A percentile compares a stretch with the other conserved stretches of the same genome.
phyloP scores from a whole-genome alignment of 1,140 invertebrate species.

The Drosophila sechellia region DNA sequence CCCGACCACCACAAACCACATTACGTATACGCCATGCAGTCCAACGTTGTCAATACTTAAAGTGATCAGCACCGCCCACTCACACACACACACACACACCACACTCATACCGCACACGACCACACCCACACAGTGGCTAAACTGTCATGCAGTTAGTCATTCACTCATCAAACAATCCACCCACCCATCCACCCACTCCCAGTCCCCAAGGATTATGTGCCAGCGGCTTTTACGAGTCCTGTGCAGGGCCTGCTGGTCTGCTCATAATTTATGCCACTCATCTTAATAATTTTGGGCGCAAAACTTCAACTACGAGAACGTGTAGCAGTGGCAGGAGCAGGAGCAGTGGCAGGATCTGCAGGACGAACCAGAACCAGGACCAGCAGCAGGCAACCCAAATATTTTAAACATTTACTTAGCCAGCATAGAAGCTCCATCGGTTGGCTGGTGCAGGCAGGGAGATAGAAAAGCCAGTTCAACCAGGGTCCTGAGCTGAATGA shows the following conservation, averaged over 20 bases:
- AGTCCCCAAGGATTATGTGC: slow-evolving; percentile 71
- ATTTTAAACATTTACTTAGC: slow-evolving; percentile 81
- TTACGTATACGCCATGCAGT: slow-evolving; percentile 59
- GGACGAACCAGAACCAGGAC: slow-evolving; percentile 34
- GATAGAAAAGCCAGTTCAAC: slow-evolving; percentile 21
- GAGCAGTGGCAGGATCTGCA: slow-evolving; percentile 3
- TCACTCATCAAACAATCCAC: slow-evolving; percentile 71
- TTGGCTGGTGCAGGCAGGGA: neutral
- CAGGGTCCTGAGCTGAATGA: slow-evolving; percentile 20
- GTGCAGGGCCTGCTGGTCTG: slow-evolving; percentile 33
- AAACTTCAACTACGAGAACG: slow-evolving; percentile 67
- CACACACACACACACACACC: slow-evolving; percentile 32
- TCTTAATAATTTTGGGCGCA: slow-evolving; percentile 82
- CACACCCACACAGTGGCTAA: slow-evolving; percentile 16
- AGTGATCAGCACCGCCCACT: slow-evolving; percentile 61
- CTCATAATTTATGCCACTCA: slow-evolving; percentile 83
- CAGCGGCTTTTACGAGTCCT: slow-evolving; percentile 71
- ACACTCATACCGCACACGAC: slow-evolving; percentile 1
- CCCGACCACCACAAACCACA: slow-evolving; percentile 31
- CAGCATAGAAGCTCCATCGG: slow-evolving; percentile 49
- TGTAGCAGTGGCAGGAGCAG: slow-evolving; percentile 17
- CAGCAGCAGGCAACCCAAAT: slow-evolving; percentile 49
- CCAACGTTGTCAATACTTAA: slow-evolving; percentile 75
- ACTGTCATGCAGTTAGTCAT: slow-evolving; percentile 81
- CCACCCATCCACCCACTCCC: neutral